Evolutionary conservation across 2,888 invertebrate species (phyloP).

Genomic region (Dicyrtoma fusca): DNA sequence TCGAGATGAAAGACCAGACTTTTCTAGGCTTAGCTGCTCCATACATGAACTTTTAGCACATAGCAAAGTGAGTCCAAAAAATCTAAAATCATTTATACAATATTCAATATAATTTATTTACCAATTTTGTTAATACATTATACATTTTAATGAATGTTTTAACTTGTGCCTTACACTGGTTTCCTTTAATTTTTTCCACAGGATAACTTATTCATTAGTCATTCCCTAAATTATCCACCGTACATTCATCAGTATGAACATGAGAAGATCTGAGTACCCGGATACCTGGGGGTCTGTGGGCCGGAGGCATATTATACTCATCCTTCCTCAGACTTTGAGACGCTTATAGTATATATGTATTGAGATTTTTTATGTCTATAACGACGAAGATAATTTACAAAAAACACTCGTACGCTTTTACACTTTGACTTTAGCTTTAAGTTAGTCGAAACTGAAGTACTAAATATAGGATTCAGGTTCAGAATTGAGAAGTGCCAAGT

Average conservation of each 20-base stretch:
- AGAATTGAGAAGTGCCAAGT: too few species aligned
- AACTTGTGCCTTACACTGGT: background rate
- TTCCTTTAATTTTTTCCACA: slow-evolving; percentile 32
- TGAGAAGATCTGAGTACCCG: too few species aligned
- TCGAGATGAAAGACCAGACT: slow-evolving; percentile 73
- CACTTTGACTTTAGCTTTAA: too few species aligned
- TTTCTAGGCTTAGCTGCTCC: slow-evolving; percentile 50
- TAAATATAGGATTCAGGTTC: too few species aligned
- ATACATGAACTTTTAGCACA: slow-evolving; percentile 55
- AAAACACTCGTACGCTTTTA: too few species aligned
- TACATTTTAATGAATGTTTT: background rate
- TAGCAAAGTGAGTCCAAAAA: slow-evolving; percentile 42
- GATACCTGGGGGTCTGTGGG: too few species aligned
- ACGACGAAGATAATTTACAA: too few species aligned
- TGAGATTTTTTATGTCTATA: too few species aligned
- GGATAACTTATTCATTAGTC: slow-evolving; percentile 52
- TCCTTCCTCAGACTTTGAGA: too few species aligned
- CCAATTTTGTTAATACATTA: background rate
- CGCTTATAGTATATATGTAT: too few species aligned
- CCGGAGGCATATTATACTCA: too few species aligned
- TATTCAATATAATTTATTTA: background rate
- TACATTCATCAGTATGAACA: slow-evolving; percentile 53
- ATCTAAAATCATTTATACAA: background rate
- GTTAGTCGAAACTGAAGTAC: too few species aligned
- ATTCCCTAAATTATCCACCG: slow-evolving; percentile 52